phyloP scores from a whole-genome alignment of 2,113 vertebrate species.

The Vulpes vulpes region DNA sequence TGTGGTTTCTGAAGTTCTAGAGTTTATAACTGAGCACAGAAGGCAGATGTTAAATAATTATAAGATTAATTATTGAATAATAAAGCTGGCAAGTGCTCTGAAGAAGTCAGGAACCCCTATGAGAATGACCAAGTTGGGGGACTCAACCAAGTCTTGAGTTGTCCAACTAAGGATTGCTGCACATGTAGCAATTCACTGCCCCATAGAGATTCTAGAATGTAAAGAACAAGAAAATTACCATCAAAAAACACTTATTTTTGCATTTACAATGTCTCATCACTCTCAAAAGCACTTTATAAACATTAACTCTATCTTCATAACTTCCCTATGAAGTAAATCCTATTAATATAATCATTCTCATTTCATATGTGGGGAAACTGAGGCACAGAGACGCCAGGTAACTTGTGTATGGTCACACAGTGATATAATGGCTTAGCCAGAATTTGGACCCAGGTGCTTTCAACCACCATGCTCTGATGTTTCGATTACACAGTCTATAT shows the following conservation, averaged over 20 bases:
- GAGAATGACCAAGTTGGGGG: not conserved
- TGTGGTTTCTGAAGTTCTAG: not conserved
- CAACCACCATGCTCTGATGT: not conserved
- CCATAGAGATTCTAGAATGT: not conserved
- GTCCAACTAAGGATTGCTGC: not conserved
- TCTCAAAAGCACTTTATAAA: not conserved
- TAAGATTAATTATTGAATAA: not conserved
- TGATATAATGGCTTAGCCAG: not conserved
- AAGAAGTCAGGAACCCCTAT: not conserved
- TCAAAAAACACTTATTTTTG: not conserved
- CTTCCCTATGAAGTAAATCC: not conserved
- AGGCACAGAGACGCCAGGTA: not conserved
- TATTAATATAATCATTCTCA: not conserved
- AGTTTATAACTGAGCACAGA: not conserved
- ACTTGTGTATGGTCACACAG: not conserved
- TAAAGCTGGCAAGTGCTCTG: not conserved
- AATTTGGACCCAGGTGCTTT: not conserved
- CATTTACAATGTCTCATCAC: not conserved
- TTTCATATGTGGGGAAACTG: not conserved
- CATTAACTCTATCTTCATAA: not conserved
- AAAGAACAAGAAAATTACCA: not conserved
- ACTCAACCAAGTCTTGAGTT: not conserved
- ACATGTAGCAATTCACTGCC: not conserved
- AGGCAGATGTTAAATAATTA: not conserved
- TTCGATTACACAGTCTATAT: not conserved